Evolutionary conservation across 2,888 invertebrate species (phyloP).

Genomic region (Macrosiphum euphorbiae): DNA sequence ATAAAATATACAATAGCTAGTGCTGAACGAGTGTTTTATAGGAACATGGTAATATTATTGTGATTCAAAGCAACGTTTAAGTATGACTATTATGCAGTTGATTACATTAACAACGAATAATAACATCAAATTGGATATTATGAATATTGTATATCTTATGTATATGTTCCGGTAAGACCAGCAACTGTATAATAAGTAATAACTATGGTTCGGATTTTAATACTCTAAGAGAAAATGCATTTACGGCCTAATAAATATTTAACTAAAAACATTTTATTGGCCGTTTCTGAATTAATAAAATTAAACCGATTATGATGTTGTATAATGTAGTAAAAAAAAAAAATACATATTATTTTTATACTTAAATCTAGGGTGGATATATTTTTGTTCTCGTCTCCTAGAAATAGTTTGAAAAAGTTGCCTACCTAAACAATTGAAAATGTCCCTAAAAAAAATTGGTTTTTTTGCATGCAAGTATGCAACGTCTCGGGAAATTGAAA

Average conservation of each 20-base stretch:
- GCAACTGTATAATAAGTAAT: neutral
- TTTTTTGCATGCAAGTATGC: neutral
- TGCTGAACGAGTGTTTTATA: neutral
- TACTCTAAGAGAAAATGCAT: neutral
- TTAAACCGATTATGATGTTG: neutral
- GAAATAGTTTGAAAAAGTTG: neutral
- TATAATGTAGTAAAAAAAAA: neutral
- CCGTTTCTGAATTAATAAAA: neutral
- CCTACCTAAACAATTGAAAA: neutral
- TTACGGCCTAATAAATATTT: neutral
- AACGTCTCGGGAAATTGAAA: neutral
- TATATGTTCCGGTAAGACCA: neutral
- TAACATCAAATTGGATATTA: neutral
- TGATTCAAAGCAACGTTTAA: neutral
- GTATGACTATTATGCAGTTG: neutral
- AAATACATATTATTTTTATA: neutral
- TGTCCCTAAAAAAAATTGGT: neutral
- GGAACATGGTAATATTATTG: neutral
- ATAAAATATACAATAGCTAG: neutral
- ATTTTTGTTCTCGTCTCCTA: neutral
- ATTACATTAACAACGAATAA: neutral
- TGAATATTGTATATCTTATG: neutral
- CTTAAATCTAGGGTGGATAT: neutral
- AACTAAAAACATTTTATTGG: neutral
- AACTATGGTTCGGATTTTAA: neutral